Evolutionary conservation across 2,888 invertebrate genomes (phyloP).

Genomic region (Ditylenchus weischeri): DNA sequence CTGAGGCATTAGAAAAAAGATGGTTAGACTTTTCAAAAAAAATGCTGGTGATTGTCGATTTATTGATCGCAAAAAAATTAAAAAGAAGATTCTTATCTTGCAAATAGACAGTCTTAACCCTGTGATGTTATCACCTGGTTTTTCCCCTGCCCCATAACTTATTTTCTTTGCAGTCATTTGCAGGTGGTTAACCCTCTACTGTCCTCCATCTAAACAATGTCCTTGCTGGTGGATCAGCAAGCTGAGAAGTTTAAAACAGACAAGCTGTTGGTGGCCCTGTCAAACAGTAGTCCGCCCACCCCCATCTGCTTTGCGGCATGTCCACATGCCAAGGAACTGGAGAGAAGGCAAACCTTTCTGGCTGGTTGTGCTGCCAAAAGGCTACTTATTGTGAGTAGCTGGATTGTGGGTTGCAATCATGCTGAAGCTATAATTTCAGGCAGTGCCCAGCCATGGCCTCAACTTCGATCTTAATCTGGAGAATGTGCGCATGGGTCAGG

Average conservation of each 20-base stretch:
- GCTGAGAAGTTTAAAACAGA: conserved; percentile 5
- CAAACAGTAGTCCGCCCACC: neutral
- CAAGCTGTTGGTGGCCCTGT: neutral
- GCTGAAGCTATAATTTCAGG: neutral
- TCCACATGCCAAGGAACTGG: conserved; percentile 15
- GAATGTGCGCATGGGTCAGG: conserved; percentile 10
- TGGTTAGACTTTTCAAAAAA: too few species aligned
- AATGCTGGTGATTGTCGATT: too few species aligned
- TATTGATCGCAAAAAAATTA: too few species aligned
- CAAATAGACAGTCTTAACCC: too few species aligned
- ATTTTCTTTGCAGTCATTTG: too few species aligned
- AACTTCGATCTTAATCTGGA: conserved; percentile 12
- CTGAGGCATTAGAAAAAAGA: too few species aligned
- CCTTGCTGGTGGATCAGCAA: conserved; percentile 10
- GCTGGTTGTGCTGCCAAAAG: neutral
- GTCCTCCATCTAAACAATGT: neutral
- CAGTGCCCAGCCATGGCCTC: conserved; percentile 8
- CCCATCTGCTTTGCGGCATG: conserved; percentile 9
- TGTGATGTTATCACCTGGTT: too few species aligned
- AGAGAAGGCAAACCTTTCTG: conserved; percentile 10
- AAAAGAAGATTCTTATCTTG: too few species aligned
- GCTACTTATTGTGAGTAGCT: conserved; percentile 3
- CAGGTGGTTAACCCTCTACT: too few species aligned
- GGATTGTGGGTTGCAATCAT: neutral
- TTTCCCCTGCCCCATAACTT: too few species aligned